Percentiles rank a stretch among this genome's conserved stretches.
phyloP scores from a whole-genome alignment of 2,888 invertebrate species.

The Rhagium mordax region DNA sequence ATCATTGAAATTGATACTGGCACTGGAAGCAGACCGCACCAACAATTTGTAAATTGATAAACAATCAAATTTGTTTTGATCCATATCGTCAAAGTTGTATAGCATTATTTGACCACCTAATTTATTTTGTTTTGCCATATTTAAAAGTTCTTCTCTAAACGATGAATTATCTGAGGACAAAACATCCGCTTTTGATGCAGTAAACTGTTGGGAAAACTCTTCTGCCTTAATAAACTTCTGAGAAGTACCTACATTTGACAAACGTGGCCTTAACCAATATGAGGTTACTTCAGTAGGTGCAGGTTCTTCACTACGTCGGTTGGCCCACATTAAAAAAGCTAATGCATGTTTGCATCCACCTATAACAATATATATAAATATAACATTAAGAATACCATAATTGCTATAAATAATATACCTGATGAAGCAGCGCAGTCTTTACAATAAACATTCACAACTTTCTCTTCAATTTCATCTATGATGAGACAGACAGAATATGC shows the following conservation, averaged over 20 bases:
- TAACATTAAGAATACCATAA: background rate
- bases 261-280: background rate
- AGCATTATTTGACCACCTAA: background rate
- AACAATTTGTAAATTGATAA: no score
- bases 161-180: conserved; percentile 4
- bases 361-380: conserved; percentile 4
- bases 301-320: conserved; percentile 15
- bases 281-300: background rate
- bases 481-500: conserved; percentile 1
- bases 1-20: conserved; percentile 17
- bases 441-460: conserved; percentile 12
- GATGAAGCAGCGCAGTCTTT: conserved; percentile 20
- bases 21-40: conserved; percentile 15
- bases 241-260: conserved; percentile 13
- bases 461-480: conserved; percentile 6
- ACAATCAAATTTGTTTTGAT: background rate
- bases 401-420: background rate
- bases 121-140: background rate
- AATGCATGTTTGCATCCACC: conserved; percentile 33
- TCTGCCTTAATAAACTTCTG: conserved; percentile 14
- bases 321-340: conserved; percentile 39
- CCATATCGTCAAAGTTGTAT: background rate
- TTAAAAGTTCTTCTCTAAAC: background rate
- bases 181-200: background rate
- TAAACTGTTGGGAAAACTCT: no score